Evolutionary conservation across 2,888 invertebrate species (phyloP).

Genomic region (Apocheima hispidaria): DNA sequence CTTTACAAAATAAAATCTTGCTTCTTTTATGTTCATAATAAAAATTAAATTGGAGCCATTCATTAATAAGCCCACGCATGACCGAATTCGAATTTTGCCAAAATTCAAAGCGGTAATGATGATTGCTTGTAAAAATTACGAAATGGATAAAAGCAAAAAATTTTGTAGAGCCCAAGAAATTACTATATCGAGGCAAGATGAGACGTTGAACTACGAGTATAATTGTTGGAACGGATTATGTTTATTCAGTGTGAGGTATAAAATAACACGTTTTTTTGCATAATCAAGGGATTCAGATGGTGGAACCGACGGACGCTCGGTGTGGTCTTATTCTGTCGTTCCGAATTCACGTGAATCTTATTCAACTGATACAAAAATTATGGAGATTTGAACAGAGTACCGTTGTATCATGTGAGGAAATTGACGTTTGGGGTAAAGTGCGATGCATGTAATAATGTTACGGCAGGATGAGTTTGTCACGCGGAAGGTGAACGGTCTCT

Average conservation of each 20-base stretch:
- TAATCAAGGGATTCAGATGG: slow-evolving; percentile 63
- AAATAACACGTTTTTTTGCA: slow-evolving; percentile 55
- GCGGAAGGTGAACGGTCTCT: slow-evolving; percentile 74
- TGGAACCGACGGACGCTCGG: slow-evolving; percentile 52
- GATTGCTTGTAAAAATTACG: slow-evolving; percentile 31
- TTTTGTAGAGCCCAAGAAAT: slow-evolving; percentile 26
- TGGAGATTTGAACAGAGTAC: slow-evolving; percentile 11
- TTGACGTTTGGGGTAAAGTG: slow-evolving; percentile 34
- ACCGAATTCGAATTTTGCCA: slow-evolving; percentile 22
- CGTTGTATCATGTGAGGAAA: slow-evolving; percentile 35
- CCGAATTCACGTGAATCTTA: slow-evolving; percentile 27
- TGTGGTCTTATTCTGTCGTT: slow-evolving; percentile 8
- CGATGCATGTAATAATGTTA: slow-evolving; percentile 63
- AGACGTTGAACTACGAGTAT: slow-evolving; percentile 58
- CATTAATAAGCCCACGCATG: slow-evolving; percentile 20
- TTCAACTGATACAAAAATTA: slow-evolving; percentile 27
- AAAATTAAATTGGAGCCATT: slow-evolving; percentile 19
- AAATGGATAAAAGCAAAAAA: slow-evolving; percentile 21
- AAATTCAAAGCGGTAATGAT: slow-evolving; percentile 29
- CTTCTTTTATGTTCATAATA: slow-evolving; percentile 12
- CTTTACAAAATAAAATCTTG: slow-evolving; percentile 12
- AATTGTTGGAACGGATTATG: slow-evolving; percentile 56
- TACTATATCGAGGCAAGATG: slow-evolving; percentile 41
- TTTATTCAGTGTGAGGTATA: slow-evolving; percentile 41
- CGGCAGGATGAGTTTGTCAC: slow-evolving; percentile 75